Conservation (phyloP, 2,113 vertebrate species). For the Hipposideros armiger region DNA sequence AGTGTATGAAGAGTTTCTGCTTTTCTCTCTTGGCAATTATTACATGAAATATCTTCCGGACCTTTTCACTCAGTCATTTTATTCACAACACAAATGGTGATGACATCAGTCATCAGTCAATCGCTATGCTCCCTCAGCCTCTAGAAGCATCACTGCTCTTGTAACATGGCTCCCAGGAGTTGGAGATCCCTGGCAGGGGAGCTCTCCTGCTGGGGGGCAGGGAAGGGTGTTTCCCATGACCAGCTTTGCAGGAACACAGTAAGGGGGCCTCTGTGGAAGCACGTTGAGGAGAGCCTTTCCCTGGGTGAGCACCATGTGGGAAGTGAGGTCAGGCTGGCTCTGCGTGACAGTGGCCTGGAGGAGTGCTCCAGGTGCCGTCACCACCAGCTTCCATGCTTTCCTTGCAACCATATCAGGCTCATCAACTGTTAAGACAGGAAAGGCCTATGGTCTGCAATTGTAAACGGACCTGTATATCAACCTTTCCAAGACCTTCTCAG, state of each 20-base stretch:
- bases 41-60: background rate
- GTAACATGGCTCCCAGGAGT: background rate
- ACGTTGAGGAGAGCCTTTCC: background rate
- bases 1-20: background rate
- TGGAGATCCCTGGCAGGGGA: background rate
- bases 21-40: background rate
- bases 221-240: background rate
- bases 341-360: background rate
- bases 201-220: background rate
- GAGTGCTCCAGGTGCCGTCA: background rate
- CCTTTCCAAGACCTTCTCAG: background rate
- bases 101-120: background rate
- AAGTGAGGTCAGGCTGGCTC: background rate
- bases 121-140: background rate
- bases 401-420: background rate
- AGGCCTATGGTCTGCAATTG: background rate
- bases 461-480: background rate
- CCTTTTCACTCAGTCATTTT: background rate
- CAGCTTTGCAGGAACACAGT: background rate
- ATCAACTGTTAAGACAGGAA: background rate
- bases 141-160: background rate
- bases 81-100: background rate
- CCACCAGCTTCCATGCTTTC: background rate
- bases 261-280: background rate
- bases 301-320: background rate